Evolutionary conservation across 1,140 invertebrate species (phyloP).

Genomic region (Hestina assimilis): DNA sequence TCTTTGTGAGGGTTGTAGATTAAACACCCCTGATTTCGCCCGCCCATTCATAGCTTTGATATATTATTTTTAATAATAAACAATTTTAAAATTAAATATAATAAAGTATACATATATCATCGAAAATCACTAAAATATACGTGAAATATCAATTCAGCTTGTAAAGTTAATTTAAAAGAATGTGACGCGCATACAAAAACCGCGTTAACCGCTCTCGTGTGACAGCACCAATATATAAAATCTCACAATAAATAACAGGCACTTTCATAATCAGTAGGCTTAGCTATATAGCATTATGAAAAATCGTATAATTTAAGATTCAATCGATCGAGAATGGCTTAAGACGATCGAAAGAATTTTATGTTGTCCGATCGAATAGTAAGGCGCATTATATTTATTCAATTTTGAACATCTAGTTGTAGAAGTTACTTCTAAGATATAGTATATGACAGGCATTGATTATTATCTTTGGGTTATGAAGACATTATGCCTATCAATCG

Average conservation of each 20-base stretch:
- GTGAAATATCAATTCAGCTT: too few relatives aligned
- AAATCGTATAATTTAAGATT: constrained; percentile 1
- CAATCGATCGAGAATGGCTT: background rate
- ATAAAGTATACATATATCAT: too few relatives aligned
- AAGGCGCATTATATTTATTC: background rate
- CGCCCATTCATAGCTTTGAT: too few relatives aligned
- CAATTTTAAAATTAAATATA: too few relatives aligned
- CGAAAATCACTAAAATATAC: too few relatives aligned
- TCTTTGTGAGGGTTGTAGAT: too few relatives aligned
- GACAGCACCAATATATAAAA: background rate
- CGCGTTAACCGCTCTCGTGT: background rate
- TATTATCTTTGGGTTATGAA: background rate
- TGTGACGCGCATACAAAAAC: background rate
- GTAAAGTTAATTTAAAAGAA: too few relatives aligned
- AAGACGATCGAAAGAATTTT: constrained; percentile 6
- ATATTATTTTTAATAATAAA: too few relatives aligned
- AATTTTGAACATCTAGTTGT: constrained; percentile 3
- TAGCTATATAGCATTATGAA: background rate
- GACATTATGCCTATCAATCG: background rate
- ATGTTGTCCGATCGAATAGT: background rate
- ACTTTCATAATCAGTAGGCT: constrained; percentile 1
- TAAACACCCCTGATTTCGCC: too few relatives aligned
- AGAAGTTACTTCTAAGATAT: too few relatives aligned
- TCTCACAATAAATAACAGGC: background rate
- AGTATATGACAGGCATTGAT: background rate